A percentile compares a stretch with the other conserved stretches of the same genome.
These are phyloP conservation scores for Platorchestia sp. DNA, from an alignment of 1,140 invertebrate genomes.

Conservation along the genomic window DNA sequence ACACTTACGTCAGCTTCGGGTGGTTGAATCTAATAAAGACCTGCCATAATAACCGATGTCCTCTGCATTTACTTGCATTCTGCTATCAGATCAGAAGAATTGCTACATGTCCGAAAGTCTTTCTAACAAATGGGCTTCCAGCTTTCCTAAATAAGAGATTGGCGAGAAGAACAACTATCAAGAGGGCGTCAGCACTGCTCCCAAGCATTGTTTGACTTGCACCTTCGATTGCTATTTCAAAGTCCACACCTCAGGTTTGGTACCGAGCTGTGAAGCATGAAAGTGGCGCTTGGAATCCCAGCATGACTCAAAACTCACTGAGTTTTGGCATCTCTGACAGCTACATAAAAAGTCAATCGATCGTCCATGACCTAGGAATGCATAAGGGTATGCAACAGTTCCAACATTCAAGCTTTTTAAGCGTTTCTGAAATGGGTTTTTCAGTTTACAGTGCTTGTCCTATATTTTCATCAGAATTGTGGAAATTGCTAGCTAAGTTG, in stretches of 20 bases:
- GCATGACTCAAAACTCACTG: not conserved
- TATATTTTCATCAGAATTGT: not conserved
- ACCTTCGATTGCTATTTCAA: not conserved
- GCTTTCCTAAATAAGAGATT: too few species aligned
- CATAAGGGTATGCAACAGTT: not conserved
- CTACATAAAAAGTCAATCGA: not conserved
- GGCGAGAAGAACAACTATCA: not conserved
- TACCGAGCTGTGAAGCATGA: not conserved
- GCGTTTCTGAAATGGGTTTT: not conserved
- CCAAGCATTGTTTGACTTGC: not conserved
- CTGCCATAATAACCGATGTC: too few species aligned
- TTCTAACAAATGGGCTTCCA: too few species aligned
- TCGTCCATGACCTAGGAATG: not conserved
- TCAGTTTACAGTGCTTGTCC: not conserved
- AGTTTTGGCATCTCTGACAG: not conserved
- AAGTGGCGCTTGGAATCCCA: too few species aligned
- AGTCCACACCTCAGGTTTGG: not conserved
- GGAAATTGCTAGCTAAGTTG: not conserved
- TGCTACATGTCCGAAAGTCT: too few species aligned
- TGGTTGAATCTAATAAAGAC: too few species aligned
- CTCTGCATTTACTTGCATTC: too few species aligned
- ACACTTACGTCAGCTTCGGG: too few species aligned
- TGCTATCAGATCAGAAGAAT: too few species aligned
- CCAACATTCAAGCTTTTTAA: not conserved
- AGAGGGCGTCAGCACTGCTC: not conserved